A percentile compares a stretch with the other conserved stretches of the same genome.
These are phyloP conservation scores for Chrysotoxum bicinctum DNA, from an alignment of 2,888 invertebrate genomes.

Conservation along the genomic window DNA sequence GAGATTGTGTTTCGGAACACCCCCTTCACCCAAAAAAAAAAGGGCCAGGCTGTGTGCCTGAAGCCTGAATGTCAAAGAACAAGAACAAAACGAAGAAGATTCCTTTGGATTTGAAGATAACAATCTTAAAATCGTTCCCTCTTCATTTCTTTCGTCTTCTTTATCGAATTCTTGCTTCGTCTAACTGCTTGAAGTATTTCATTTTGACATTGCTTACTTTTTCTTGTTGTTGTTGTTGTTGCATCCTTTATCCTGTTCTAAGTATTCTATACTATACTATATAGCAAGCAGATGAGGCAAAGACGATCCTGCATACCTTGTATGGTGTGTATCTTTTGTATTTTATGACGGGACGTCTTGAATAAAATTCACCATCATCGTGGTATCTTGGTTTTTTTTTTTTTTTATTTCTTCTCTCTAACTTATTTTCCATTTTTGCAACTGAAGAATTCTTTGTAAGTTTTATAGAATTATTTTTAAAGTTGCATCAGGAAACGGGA, in stretches of 20 bases:
- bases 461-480: not conserved
- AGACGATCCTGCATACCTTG: constrained; percentile 52
- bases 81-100: constrained; percentile 47
- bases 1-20: constrained; percentile 51
- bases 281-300: not conserved
- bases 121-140: constrained; percentile 56
- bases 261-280: not conserved
- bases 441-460: not conserved
- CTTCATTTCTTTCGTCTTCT: constrained; percentile 17
- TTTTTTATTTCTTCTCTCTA: not conserved
- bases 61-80: constrained; percentile 36
- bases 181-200: constrained; percentile 34
- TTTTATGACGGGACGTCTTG: constrained; percentile 61
- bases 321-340: constrained; percentile 51
- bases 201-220: constrained; percentile 40
- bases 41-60: constrained; percentile 31
- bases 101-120: constrained; percentile 53
- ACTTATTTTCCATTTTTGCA: not conserved
- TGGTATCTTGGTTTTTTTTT: not conserved
- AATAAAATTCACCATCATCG: constrained; percentile 55
- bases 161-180: constrained; percentile 17
- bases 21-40: constrained; percentile 32
- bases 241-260: constrained; percentile 39
- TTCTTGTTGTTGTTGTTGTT: constrained; percentile 18
- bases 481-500: not conserved